A percentile compares a stretch with the other conserved stretches of the same genome.
phyloP scores from a whole-genome alignment of 1,140 invertebrate genomes.

The Laodelphax striatellus region DNA sequence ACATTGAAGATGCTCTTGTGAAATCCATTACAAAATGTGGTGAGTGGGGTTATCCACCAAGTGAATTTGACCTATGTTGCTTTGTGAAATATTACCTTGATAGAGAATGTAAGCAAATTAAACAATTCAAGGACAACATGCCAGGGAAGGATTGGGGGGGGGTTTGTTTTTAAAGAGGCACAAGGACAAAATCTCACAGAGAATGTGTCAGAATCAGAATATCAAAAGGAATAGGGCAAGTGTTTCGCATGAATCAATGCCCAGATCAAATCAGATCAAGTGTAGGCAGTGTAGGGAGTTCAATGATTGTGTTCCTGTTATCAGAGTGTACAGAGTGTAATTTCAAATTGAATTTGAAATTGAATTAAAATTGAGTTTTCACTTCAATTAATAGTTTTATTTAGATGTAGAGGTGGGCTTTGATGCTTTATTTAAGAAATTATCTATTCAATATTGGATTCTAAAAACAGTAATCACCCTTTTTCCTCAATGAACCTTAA shows the following conservation, averaged over 20 bases:
- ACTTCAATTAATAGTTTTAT: too few relatives aligned
- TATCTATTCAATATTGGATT: too few relatives aligned
- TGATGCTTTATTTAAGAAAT: too few relatives aligned
- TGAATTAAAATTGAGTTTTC: too few relatives aligned
- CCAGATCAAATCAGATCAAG: too few relatives aligned
- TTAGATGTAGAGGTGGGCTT: too few relatives aligned
- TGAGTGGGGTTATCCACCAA: constrained; percentile 4
- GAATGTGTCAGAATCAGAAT: not conserved
- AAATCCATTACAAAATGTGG: not conserved
- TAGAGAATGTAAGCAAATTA: not conserved
- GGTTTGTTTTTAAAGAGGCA: not conserved
- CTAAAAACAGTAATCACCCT: too few relatives aligned
- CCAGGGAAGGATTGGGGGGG: constrained; percentile 23
- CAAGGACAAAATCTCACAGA: not conserved
- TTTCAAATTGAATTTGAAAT: too few relatives aligned
- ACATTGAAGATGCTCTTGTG: not conserved
- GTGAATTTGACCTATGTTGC: not conserved
- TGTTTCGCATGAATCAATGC: constrained; percentile 11
- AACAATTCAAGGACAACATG: constrained; percentile 24
- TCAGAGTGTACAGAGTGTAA: too few relatives aligned
- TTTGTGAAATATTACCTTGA: not conserved
- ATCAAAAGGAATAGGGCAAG: not conserved
- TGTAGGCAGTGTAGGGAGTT: too few relatives aligned
- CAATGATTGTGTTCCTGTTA: too few relatives aligned
- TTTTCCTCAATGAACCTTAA: too few relatives aligned